These are phyloP conservation scores for Aspidapion aeneum DNA, from an alignment of 2,888 invertebrate species.

Conservation along the genomic window DNA sequence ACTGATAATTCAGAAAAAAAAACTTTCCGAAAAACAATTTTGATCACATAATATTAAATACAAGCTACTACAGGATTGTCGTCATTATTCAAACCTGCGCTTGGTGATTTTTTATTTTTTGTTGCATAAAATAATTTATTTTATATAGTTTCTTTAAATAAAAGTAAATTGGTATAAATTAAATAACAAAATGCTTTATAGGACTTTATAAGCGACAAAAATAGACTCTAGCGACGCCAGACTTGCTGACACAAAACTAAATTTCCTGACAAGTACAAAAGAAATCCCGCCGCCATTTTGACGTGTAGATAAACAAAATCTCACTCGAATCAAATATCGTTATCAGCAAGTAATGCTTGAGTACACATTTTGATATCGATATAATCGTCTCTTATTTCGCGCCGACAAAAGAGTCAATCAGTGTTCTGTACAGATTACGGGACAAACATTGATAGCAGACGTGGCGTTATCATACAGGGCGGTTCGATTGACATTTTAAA, in stretches of 20 bases:
- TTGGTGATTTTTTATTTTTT: no score
- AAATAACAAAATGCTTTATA: no score
- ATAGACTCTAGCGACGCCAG: background rate
- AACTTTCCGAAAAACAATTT: no score
- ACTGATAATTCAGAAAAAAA: no score
- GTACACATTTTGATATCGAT: constrained; percentile 42
- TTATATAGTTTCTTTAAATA: no score
- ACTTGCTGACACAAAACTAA: background rate
- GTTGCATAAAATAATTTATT: no score
- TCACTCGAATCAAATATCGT: background rate
- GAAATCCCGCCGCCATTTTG: constrained; percentile 20
- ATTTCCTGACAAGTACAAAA: background rate
- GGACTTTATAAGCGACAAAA: no score
- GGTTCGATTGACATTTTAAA: constrained; percentile 15
- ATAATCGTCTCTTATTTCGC: constrained; percentile 29
- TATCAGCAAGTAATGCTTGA: constrained; percentile 27
- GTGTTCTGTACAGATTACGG: constrained; percentile 37
- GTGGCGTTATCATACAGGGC: constrained; percentile 31
- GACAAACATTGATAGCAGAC: constrained; percentile 38
- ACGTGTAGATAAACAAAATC: background rate
- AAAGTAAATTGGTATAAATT: no score
- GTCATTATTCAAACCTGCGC: no score
- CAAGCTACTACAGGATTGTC: no score
- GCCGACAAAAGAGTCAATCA: constrained; percentile 46
- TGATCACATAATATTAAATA: no score